phyloP scores from a whole-genome alignment of 2,797 vertebrate genomes.

The Hoplostethus mediterraneus region DNA sequence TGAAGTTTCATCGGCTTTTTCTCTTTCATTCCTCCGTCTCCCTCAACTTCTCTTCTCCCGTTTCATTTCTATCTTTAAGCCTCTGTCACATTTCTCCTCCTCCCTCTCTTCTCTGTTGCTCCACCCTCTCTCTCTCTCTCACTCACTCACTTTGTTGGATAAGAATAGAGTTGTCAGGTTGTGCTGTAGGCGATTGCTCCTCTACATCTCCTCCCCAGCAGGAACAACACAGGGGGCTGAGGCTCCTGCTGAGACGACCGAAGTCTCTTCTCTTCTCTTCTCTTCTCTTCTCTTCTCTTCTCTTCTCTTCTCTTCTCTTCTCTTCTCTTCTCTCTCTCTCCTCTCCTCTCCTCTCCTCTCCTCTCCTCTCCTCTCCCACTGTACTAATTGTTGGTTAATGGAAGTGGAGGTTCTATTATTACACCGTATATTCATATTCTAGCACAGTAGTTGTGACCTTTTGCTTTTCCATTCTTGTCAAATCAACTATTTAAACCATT shows the following conservation, averaged over 20 bases:
- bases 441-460: too few relatives aligned
- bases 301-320: neutral
- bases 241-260: slow-evolving; percentile 48
- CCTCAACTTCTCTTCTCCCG: slow-evolving; percentile 28
- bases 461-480: too few relatives aligned
- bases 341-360: neutral
- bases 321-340: neutral
- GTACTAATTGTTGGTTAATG: neutral
- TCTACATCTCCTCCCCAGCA: slow-evolving; percentile 30
- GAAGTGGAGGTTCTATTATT: too few relatives aligned
- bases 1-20: slow-evolving; percentile 5
- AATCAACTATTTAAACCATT: too few relatives aligned
- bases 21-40: neutral
- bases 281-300: neutral
- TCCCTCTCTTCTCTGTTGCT: neutral
- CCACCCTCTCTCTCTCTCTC: slow-evolving; percentile 9
- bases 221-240: slow-evolving; percentile 22
- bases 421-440: slow-evolving; percentile 11
- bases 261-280: neutral
- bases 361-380: neutral
- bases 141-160: neutral
- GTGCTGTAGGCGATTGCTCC: slow-evolving; percentile 36
- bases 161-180: neutral
- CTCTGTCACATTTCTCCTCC: slow-evolving; percentile 17
- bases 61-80: slow-evolving; percentile 20